Conservation (phyloP, 2,113 vertebrate genomes). For the Chrysochloris asiatica region DNA sequence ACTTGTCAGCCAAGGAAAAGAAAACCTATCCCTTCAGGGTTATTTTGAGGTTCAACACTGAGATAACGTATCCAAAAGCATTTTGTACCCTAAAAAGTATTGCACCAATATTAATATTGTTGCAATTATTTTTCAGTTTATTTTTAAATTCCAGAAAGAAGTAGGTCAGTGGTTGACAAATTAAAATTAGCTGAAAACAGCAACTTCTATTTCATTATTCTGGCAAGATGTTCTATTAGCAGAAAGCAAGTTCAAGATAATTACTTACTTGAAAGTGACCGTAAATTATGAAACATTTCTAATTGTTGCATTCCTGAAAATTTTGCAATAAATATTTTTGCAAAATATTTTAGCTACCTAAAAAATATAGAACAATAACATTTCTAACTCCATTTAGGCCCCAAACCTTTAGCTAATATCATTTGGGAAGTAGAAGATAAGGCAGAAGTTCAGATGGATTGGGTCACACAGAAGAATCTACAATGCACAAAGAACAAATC, state of each 20-base stretch:
- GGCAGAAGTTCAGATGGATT: not conserved
- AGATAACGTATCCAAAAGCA: not conserved
- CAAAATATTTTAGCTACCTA: not conserved
- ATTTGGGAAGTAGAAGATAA: not conserved
- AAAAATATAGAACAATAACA: not conserved
- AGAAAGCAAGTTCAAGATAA: conserved; percentile 40
- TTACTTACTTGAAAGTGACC: conserved; percentile 41
- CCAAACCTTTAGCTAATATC: not conserved
- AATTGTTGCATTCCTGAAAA: conserved; percentile 17
- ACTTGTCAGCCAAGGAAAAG: not conserved
- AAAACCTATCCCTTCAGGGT: not conserved
- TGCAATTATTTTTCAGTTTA: conserved; percentile 43
- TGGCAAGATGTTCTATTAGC: conserved; percentile 46
- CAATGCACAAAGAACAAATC: accelerated
- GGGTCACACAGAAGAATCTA: accelerated
- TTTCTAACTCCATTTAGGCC: not conserved
- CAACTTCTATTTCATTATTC: conserved; percentile 48
- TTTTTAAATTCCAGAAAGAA: conserved; percentile 41
- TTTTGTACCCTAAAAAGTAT: not conserved
- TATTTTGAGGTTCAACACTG: not conserved
- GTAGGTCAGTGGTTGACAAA: conserved; percentile 38
- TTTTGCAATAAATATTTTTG: not conserved
- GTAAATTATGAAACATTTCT: conserved; percentile 28
- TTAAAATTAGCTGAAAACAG: conserved; percentile 32
- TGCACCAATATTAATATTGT: not conserved